Conservation (phyloP, 2,888 invertebrate genomes). For the Nephrotoma guestfalica region DNA sequence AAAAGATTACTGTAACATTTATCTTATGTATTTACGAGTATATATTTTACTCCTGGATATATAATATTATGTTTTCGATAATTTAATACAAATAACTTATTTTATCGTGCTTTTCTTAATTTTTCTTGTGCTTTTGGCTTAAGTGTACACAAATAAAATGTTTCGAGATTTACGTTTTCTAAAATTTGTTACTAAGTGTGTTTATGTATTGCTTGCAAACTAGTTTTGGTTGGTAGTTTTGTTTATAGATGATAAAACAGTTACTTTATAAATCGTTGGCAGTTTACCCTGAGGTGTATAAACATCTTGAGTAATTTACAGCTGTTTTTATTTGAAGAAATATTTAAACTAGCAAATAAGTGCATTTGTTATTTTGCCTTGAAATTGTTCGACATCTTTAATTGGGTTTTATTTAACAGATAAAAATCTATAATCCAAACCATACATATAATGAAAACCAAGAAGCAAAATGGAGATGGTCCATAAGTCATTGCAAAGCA, state of each 20-base stretch:
- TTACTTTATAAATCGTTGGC: too few species aligned
- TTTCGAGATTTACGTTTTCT: neutral
- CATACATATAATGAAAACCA: too few species aligned
- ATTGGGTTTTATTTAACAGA: too few species aligned
- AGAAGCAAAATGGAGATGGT: too few species aligned
- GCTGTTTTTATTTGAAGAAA: too few species aligned
- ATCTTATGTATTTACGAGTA: neutral
- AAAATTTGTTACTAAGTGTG: neutral
- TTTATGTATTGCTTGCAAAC: neutral
- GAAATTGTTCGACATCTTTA: too few species aligned
- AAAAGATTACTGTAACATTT: neutral
- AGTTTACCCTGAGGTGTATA: too few species aligned
- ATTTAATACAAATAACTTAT: neutral
- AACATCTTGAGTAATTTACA: too few species aligned
- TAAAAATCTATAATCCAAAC: too few species aligned
- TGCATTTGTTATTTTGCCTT: too few species aligned
- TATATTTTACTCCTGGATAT: neutral
- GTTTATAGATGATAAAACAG: neutral
- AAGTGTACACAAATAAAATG: neutral
- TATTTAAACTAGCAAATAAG: too few species aligned
- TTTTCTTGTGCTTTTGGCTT: neutral
- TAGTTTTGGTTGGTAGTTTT: neutral
- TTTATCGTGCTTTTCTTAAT: neutral
- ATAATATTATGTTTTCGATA: neutral
- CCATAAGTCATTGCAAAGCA: too few species aligned